These are phyloP conservation scores for Sesamia nonagrioides DNA, from an alignment of 1,140 invertebrate genomes.

Conservation along the genomic window DNA sequence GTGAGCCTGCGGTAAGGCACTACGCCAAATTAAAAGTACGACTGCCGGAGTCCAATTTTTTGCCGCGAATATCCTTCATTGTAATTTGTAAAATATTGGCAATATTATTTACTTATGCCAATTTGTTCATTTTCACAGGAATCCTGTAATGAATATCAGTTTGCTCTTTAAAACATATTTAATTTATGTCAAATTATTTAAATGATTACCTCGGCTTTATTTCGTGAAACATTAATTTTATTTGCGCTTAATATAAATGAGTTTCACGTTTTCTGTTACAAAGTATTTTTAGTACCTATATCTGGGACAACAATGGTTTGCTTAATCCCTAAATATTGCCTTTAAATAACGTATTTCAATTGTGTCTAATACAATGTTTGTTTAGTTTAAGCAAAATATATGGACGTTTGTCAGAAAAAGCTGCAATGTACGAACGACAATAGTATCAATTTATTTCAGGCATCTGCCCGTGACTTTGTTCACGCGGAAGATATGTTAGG, in stretches of 20 bases:
- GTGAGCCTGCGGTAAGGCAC: too few species aligned
- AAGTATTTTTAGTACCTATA: neutral
- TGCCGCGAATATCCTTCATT: too few species aligned
- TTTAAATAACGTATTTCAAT: constrained; percentile 5
- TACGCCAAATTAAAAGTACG: too few species aligned
- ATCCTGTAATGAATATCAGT: too few species aligned
- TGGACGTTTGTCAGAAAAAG: neutral
- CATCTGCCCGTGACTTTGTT: neutral
- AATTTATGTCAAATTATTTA: too few species aligned
- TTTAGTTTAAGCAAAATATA: neutral
- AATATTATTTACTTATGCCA: too few species aligned
- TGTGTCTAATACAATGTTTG: constrained; percentile 19
- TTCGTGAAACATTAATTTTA: neutral
- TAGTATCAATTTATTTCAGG: neutral
- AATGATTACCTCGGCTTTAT: too few species aligned
- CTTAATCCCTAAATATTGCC: constrained; percentile 4
- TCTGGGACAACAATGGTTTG: neutral
- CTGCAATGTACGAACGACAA: neutral
- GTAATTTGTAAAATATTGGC: too few species aligned
- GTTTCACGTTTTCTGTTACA: neutral
- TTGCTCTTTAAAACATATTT: too few species aligned
- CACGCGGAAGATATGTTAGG: too few species aligned
- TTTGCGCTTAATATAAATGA: constrained; percentile 1
- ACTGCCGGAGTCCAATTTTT: too few species aligned
- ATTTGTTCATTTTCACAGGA: too few species aligned